Evolutionary conservation across 2,888 invertebrate genomes (phyloP), one percentile per base, ranked within the genome.

Genomic region (Branchipolynoe longqiensis): DNA sequence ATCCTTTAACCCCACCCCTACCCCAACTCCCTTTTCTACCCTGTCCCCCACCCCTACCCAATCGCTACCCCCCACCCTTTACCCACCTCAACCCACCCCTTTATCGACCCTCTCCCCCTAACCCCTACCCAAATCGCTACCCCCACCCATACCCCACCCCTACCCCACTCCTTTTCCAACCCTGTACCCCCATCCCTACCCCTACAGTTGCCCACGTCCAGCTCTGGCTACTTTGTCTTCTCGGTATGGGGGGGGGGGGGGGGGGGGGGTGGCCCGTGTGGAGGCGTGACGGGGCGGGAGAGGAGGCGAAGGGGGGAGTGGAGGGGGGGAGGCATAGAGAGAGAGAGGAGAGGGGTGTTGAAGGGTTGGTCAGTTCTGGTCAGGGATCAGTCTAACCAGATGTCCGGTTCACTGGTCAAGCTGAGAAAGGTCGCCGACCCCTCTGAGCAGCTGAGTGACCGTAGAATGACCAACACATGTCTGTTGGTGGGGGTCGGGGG

Each of bases 401-500:
- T 74, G 74, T 74, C 41, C 74, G 28, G 4, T 74, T 6, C 41
- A 3, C 74, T 40, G 74, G 48, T 40, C 41, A 48, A 74, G 48
- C 74, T 74, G 74, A 41, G 38, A 74, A 74, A 74, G 74, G 74
- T 4, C 41, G 6, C 74, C 41, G 74, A 74, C 74, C 74, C n/a
- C 28, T 8, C 12, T 6, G 8, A 25, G 31, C 8, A 64, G 64
- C 33, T 31, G 31, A 64, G 12, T 31, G 64, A 28, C 64, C 64
- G 33, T 31, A 64, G 64, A 33, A 64, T 64, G 64, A 64, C 64
- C 64, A 64, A 28, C 64, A 64, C 59, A 59, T 59, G 59, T 59
- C 59, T 25, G 25, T 59, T 14, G 59, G 59, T 25, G 25, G 59
- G 14, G 22, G 25, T 25, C 25, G 59, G 59, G 14, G n/a, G 25